phyloP scores from a whole-genome alignment of 1,140 invertebrate species.

The Choristoneura fumiferana region DNA sequence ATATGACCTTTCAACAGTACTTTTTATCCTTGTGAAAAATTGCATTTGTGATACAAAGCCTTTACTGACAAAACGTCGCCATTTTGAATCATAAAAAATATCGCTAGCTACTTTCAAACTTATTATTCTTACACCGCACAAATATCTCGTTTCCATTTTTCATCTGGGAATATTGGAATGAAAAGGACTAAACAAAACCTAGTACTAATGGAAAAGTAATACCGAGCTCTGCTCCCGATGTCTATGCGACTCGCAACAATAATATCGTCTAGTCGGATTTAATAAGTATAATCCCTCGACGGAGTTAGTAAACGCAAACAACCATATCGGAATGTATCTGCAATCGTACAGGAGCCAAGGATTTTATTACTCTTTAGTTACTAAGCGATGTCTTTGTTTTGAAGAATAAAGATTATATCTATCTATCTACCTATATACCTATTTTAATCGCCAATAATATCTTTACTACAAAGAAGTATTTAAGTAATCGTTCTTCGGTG shows the following conservation, averaged over 20 bases:
- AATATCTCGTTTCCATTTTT: conserved; percentile 5
- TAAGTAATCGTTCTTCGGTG: too few relatives aligned
- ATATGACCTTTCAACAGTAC: too few relatives aligned
- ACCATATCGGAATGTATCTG: conserved; percentile 11
- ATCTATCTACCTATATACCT: too few relatives aligned
- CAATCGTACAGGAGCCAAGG: not conserved
- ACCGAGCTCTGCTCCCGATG: conserved; percentile 21
- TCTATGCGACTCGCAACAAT: conserved; percentile 11
- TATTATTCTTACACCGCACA: not conserved
- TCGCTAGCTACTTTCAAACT: not conserved
- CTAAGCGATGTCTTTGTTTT: not conserved
- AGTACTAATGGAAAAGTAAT: conserved; percentile 57
- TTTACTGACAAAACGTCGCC: too few relatives aligned
- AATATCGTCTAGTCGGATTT: conserved; percentile 22
- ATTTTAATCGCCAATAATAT: too few relatives aligned
- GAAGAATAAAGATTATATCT: too few relatives aligned
- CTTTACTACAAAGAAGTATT: too few relatives aligned
- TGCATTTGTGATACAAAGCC: too few relatives aligned
- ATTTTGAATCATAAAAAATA: too few relatives aligned
- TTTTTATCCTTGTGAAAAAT: too few relatives aligned
- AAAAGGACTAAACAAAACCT: conserved; percentile 40
- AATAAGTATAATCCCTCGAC: conserved; percentile 23
- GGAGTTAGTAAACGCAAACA: conserved; percentile 14
- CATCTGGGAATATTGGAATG: conserved; percentile 13
- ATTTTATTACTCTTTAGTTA: conserved; percentile 17